Evolutionary conservation across 2,888 invertebrate genomes (phyloP), one percentile per base, ranked within the genome.

Genomic region (Ichneumon xanthorius): DNA sequence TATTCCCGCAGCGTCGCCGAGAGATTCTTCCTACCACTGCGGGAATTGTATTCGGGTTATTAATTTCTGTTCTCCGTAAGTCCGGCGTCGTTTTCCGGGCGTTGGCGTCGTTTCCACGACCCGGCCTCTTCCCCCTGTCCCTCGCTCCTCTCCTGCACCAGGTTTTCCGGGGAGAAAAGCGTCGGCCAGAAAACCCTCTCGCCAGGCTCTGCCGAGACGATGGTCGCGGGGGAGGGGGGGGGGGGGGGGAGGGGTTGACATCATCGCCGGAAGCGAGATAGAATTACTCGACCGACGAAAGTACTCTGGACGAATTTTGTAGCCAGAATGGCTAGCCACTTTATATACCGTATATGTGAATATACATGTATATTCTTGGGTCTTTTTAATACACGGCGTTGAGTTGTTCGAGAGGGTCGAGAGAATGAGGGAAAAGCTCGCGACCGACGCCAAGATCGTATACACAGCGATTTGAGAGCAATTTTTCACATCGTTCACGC

Each of bases 11-110:
- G 67, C 63, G 75, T 76, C 76, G 40, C 53, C 67, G 22, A 37
- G 33, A 7, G 14, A 55, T 53, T 37, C 33, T 53, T 48, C 14
- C 63, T 45, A 55, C 73, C 45, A 11, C n/a, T 26, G 37, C 19
- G 30, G 50, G 30, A 90, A 87, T 89, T 88, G 89, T 90, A 83
- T 85, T 87, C 84, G 82, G 81, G 81, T 89, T 89, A 90, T 90
- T 90, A 88, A 88, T 90, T 89, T 89, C 85, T 83, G 85, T 40
- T 67, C 76, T 73, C 68, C 68, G 76, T 55, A 58, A 55, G 77
- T 68, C 40, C 70, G 53, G 73, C 72, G 73, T 72, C 87, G 80
- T 86, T 85, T 79, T 55, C 80, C 84, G 70, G 33, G 68, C 71
- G 81, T 82, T 82, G 85, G 81, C 75, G 70, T 55, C 63, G 72